These are phyloP conservation scores for Turritopsis rubra DNA, from an alignment of 30 jellyfish, hydroid and myxozoan species.

Conservation along the genomic window DNA sequence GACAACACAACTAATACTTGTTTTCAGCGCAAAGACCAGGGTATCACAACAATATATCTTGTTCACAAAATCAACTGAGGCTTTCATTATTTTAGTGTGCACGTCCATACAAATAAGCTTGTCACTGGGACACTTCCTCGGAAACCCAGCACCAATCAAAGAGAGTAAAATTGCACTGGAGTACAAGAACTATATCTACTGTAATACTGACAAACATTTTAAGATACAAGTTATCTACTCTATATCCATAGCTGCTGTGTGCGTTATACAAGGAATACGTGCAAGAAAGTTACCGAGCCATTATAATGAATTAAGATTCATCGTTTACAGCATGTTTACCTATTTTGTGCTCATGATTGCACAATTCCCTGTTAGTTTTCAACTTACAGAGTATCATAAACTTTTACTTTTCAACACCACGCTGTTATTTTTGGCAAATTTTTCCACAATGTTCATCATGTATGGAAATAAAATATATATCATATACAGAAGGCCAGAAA, in stretches of 20 bases:
- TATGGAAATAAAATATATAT: not conserved
- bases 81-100: not conserved
- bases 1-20: not conserved
- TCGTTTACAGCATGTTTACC: not conserved
- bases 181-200: not conserved
- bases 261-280: slow-evolving; percentile 8
- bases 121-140: not conserved
- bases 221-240: not conserved
- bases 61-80: slow-evolving; percentile 11
- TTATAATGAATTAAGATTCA: not conserved
- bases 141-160: not conserved
- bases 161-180: not conserved
- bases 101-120: not conserved
- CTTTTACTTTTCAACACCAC: not conserved
- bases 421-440: not conserved
- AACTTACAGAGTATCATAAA: not conserved
- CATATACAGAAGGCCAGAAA: not conserved
- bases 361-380: not conserved
- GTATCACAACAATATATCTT: not conserved
- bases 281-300: slow-evolving; percentile 7
- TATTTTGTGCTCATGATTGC: not conserved
- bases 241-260: not conserved
- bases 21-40: not conserved
- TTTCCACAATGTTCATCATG: not conserved
- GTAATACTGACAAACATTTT: not conserved